Evolutionary conservation across 2,797 vertebrate genomes (phyloP), one percentile per base, ranked within the genome.

Genomic region (Merluccius polli): DNA sequence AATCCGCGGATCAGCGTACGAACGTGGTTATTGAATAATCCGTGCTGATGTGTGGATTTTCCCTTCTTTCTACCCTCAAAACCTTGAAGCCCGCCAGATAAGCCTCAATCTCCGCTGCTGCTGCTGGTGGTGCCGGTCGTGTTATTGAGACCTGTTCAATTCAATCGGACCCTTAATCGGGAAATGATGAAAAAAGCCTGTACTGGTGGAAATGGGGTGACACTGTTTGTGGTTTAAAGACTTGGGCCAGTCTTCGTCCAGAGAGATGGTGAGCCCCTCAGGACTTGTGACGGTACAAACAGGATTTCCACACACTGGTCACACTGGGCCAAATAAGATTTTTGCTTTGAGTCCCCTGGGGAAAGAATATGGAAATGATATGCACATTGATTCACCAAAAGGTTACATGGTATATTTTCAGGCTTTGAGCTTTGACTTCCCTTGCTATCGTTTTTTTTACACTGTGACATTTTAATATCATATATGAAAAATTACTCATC

Each of bases 21-120:
- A 65, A 65, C 59, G 59, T 65, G 59, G n/a, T 65, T 65, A 65
- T n/a, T 65, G 59, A 24, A 65, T 65, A 65, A 65, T 65, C 59
- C 59, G 59, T 65, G 59, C 59, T 65, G 59, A 65, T 65, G 59
- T 65, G 59, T 65, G 59, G 59, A 65, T 65, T 65, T 65, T 65
- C 68, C 32, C 59, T 65, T 65, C 59, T 65, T 65, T 65, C n/a
- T 65, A 65, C 59, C 59, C 24, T 27, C 59, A 65, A 27, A 65
- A 65, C 24, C 59, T 65, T 65, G 59, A 59, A 3, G n/a, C 59
- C 59, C 10, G 59, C 59, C n/a, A 27, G 24, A 65, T 2, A 24
- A 5, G 2, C n/a, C 59, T 27, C 24, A 12, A 6, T 27, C 24
- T 27, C 59, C 24, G 9, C 10, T 4, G 59, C 2, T 12, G 59